Base-by-base conservation (phyloP, 2,797 vertebrate species). In the Tolypeutes matacus region DNA sequence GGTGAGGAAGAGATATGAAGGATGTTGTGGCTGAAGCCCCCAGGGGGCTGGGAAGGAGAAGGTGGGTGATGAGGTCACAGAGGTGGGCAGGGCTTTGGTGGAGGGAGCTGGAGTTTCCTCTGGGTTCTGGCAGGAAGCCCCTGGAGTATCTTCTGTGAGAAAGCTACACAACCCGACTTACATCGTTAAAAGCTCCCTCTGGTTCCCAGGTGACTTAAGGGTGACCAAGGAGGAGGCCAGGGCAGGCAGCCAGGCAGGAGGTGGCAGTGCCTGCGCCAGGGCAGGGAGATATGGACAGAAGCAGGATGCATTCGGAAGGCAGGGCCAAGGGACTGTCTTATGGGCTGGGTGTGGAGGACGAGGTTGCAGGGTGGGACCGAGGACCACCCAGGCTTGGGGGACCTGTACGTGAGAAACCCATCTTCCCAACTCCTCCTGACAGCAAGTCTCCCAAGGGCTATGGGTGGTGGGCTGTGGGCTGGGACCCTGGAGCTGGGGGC, bases 61-160 rank as follows among this genome's bases (percentile, higher is more conserved):
- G 25, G 2, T 56, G 29, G 20, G 7, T 46, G 29, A 36, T 76
- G 82, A 96, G 81, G 86, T 94, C 89, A 93, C 53, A 96, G 78
- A 92, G 75, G 42, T 12, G 10, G 78, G n/a, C n/a, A 23, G 31
- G 39, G 15, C 39, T 29, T 11, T 20, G 60, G 51, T 23, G 89
- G 39, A 60, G 39, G n/a, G n/a, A 83, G 77, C 39, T 39, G 39
- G 39, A 39, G 39, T 39, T 39, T 39, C 39, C 39, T 39, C 39
- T 39, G 39, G 39, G 39, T 39, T 39, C 39, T 39, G 39, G 39
- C 39, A 39, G 39, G 39, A 39, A 39, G 42, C 29, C 31, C 53
- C 46, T 3, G 0, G 11, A 70, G 34, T 39, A 5, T 77, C 70
- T 53, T n/a, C 1, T 69, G 25, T 5, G 3, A 60, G 29, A 75